phyloP scores from a whole-genome alignment of 2,797 vertebrate species.

The Leucoraja ocellata region DNA sequence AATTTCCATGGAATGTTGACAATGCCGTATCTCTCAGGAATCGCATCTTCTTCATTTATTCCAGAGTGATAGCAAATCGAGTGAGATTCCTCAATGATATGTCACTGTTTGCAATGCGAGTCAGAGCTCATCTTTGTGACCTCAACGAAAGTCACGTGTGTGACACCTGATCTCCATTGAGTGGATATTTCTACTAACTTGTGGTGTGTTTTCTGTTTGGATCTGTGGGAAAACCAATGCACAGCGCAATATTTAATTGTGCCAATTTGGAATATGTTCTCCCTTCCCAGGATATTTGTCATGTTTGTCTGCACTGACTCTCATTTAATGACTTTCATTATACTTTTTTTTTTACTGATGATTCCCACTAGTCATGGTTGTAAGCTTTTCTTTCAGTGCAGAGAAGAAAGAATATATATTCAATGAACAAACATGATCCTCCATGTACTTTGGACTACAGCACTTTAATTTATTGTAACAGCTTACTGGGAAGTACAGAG shows the following conservation, averaged over 20 bases:
- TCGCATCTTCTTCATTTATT: neutral
- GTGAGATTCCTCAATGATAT: neutral
- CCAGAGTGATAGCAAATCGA: neutral
- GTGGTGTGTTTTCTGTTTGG: neutral
- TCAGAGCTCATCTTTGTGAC: neutral
- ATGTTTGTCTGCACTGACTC: neutral
- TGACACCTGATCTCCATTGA: neutral
- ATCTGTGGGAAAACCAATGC: neutral
- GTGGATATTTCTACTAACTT: too few species aligned
- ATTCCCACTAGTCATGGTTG: neutral
- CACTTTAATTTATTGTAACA: neutral
- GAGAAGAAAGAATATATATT: neutral
- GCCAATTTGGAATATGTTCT: neutral
- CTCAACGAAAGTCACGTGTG: neutral
- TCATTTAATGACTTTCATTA: neutral
- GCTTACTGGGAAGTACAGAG: neutral
- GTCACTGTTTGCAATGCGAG: neutral
- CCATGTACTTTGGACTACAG: neutral
- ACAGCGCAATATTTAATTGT: neutral
- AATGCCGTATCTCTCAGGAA: neutral
- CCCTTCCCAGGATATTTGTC: neutral
- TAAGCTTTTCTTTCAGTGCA: neutral
- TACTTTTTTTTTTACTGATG: neutral
- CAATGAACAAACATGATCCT: neutral
- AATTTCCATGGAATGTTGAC: constrained; percentile 21